A percentile compares a stretch with the other conserved stretches of the same genome.
These are phyloP conservation scores for Acheta domesticus DNA, from an alignment of 2,888 invertebrate species.

Conservation along the genomic window DNA sequence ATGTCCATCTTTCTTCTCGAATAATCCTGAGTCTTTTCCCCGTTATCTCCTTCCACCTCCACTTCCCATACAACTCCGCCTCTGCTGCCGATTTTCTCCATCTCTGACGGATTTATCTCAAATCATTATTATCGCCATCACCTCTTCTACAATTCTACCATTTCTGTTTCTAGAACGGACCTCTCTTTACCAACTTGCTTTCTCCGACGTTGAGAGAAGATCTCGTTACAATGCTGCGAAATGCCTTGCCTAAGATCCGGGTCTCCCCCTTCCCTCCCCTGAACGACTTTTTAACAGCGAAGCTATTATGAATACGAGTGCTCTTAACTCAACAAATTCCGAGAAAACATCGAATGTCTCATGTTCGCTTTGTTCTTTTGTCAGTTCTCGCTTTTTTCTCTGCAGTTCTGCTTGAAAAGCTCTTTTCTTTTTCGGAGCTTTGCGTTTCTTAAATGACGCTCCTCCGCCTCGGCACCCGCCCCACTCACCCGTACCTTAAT, in stretches of 20 bases:
- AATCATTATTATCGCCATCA: no score
- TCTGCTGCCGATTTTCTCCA: no score
- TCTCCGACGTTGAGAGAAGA: background rate
- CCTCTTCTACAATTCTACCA: no score
- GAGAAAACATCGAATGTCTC: background rate
- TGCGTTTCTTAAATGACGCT: background rate
- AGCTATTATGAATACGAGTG: background rate
- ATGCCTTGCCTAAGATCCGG: background rate
- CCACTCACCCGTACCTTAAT: background rate
- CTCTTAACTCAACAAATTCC: background rate
- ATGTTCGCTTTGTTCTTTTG: slow-evolving; percentile 8
- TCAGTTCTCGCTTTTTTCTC: background rate
- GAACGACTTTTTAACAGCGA: background rate
- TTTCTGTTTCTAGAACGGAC: background rate
- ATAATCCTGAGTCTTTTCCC: no score
- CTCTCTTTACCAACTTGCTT: background rate
- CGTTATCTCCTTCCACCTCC: no score
- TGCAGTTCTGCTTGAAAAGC: background rate
- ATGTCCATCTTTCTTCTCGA: no score
- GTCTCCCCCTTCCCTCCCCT: background rate
- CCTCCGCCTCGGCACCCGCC: background rate
- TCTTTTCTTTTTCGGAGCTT: background rate
- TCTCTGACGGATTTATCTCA: no score
- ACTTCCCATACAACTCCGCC: no score
- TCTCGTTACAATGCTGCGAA: background rate